Base-by-base conservation (phyloP, 2,888 invertebrate species). In the Bombyx huttoni region DNA sequence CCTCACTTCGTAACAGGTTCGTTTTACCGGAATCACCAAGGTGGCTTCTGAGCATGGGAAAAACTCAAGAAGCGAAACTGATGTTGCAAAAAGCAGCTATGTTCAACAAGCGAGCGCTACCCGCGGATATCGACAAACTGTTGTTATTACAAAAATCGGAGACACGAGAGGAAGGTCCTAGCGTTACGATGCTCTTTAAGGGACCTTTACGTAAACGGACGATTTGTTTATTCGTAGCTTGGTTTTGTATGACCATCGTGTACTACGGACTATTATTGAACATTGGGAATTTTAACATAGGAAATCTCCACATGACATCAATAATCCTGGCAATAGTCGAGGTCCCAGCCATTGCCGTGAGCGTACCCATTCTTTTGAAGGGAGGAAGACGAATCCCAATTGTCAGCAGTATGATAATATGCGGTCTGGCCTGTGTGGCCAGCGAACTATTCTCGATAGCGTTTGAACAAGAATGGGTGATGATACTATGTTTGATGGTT, bases 251-350 rank as follows among this genome's bases (percentile, higher is more conserved):
- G 80, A 93, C 94, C 55, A 90, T 94, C 49, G 92, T 93, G 0
- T 95, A 95, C 73, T 95, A 94, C 61, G 95, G 94, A 2, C 80
- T 95, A 35, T 90, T 94, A 54, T 78, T 95, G 53, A 94, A 95
- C 68, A 91, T 89, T 50, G 88, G 94, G 58, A 92, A 92, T 51
- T 92, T 94, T 58, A 92, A 94, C 57, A 91, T 94, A 46, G 94
- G 94, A 53, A 92, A 94, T 73, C 83, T 94, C 45, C 95, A 94
- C 71, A 74, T 93, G 50, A 94, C 94, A 56, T 92, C 93, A 64
- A 92, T 94, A 60, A 86, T 94, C 66, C 89, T 92, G 61, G 94
- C 94, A 50, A 89, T 92, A 47, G 94, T 95, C 13, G 95, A 95
- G 82, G 89, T 95, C 53, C 95, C 95, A 46, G 94, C 94, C 14